Percentiles rank a stretch among this genome's conserved stretches.
Evolutionary conservation across 2,888 invertebrate genomes (phyloP).

Genomic region (Eristalis intricaria): DNA sequence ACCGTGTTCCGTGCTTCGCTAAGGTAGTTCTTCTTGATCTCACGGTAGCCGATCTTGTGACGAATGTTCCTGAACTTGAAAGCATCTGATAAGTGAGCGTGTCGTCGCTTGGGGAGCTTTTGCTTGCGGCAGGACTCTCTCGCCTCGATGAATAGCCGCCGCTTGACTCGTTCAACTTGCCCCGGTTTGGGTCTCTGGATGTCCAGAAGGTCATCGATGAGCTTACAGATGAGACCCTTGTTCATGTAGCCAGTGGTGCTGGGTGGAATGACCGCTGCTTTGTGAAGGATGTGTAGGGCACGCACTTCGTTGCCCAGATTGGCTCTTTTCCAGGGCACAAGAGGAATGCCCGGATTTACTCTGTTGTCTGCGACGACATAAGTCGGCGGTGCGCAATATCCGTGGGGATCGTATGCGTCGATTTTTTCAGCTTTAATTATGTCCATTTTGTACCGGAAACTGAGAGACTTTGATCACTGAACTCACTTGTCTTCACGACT

Average conservation of each 20-base stretch:
- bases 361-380: background rate
- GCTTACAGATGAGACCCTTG: constrained; percentile 25
- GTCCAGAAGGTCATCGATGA: constrained; percentile 48
- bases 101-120: constrained; percentile 23
- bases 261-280: constrained; percentile 44
- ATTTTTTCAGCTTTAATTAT: constrained; percentile 17
- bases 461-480: background rate
- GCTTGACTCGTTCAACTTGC: constrained; percentile 72
- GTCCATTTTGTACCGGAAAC: constrained; percentile 23
- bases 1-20: constrained; percentile 47
- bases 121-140: constrained; percentile 72
- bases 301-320: constrained; percentile 42
- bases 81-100: constrained; percentile 67
- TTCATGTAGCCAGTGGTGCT: constrained; percentile 44
- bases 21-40: constrained; percentile 74
- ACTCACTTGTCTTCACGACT: background rate
- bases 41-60: constrained; percentile 56
- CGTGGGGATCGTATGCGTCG: constrained; percentile 36
- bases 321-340: constrained; percentile 17
- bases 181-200: background rate
- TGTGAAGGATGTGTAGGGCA: constrained; percentile 40
- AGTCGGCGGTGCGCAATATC: constrained; percentile 14
- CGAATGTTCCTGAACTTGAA: constrained; percentile 73
- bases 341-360: background rate
- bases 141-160: constrained; percentile 74